These are phyloP conservation scores for Buceros bicornis DNA, from an alignment of 2,797 vertebrate species.

Conservation along the genomic window DNA sequence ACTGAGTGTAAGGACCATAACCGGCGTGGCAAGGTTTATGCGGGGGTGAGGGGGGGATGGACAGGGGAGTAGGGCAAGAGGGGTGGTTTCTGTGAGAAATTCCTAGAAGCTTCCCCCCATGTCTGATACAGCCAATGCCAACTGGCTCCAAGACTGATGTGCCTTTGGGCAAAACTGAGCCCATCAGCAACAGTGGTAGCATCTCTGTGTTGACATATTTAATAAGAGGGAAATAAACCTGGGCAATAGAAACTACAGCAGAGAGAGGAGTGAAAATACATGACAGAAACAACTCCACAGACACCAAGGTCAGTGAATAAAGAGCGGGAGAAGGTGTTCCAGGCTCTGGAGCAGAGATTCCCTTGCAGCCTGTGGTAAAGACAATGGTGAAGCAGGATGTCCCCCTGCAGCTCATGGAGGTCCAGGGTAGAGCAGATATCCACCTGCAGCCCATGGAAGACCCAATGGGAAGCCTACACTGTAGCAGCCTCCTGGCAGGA, in stretches of 20 bases:
- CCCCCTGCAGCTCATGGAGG: background rate
- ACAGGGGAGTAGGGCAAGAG: too few species aligned
- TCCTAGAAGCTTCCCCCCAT: background rate
- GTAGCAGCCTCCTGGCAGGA: background rate
- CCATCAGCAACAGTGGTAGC: rapidly evolving
- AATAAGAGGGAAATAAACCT: background rate
- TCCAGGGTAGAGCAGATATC: background rate
- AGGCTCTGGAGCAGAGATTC: background rate
- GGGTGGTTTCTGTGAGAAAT: background rate
- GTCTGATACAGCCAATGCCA: rapidly evolving
- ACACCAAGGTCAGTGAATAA: background rate
- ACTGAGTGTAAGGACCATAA: background rate
- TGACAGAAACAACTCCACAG: background rate
- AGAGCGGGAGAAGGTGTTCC: background rate
- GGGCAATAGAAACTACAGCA: background rate
- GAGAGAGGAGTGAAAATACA: background rate
- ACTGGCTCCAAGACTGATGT: background rate
- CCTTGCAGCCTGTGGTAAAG: background rate
- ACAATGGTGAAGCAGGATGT: too few species aligned
- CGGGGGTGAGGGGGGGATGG: too few species aligned
- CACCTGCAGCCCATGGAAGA: background rate
- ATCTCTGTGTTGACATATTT: background rate
- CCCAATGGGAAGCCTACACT: rapidly evolving
- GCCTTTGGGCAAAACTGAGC: background rate
- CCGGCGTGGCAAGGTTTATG: background rate